These are phyloP conservation scores for Palythoa caribaeorum DNA, from an alignment of 92 coral and sea anemone species.

Conservation along the genomic window DNA sequence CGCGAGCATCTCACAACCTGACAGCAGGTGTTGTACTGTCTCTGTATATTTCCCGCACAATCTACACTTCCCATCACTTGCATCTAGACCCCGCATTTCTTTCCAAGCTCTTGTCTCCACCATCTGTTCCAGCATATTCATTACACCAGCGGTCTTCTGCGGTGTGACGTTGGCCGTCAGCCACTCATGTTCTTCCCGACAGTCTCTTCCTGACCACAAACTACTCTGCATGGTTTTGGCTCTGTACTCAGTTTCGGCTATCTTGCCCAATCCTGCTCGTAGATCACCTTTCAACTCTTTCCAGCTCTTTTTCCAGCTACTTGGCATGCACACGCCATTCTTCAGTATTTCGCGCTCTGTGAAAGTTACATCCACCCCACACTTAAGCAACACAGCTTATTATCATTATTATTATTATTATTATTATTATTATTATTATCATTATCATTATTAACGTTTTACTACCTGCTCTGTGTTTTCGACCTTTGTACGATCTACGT, in stretches of 20 bases:
- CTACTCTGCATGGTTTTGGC: conserved; percentile 44
- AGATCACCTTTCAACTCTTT: conserved; percentile 25
- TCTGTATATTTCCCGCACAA: conserved; percentile 1
- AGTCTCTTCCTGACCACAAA: conserved; percentile 22
- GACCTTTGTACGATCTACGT: conserved; percentile 35
- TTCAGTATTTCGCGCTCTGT: conserved; percentile 1
- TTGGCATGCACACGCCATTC: conserved; percentile 18
- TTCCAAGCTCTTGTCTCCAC: conserved; percentile 33
- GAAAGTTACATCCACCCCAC: conserved; percentile 16
- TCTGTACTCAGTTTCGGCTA: conserved; percentile 26
- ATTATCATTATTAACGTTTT: background rate
- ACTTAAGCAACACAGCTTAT: too few species aligned
- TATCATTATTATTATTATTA: too few species aligned
- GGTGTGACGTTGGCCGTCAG: conserved; percentile 3
- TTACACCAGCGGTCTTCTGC: conserved; percentile 27
- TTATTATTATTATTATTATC: too few species aligned
- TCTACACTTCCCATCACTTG: conserved; percentile 10
- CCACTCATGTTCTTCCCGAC: conserved; percentile 35
- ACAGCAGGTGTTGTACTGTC: conserved; percentile 45
- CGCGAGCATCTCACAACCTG: conserved; percentile 49
- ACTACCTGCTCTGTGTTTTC: conserved; percentile 55
- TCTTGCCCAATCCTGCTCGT: conserved; percentile 25
- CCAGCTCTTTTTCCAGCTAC: conserved; percentile 45
- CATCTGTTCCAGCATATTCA: conserved; percentile 24
- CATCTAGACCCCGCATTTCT: background rate